Conservation (phyloP, 2,113 vertebrate genomes). For the Ondatra zibethicus region DNA sequence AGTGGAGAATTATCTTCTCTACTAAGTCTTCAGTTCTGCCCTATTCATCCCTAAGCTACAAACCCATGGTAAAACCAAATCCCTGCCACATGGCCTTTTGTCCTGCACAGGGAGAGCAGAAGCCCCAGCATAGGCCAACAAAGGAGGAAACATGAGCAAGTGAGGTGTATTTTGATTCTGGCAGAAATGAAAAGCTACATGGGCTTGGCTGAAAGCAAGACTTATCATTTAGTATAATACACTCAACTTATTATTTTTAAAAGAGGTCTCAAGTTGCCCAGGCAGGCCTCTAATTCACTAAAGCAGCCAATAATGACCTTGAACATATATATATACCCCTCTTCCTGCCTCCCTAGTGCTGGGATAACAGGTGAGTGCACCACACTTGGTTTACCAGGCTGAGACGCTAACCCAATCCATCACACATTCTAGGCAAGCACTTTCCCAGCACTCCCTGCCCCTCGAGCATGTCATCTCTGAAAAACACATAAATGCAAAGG, state of each 20-base stretch:
- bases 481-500: not conserved
- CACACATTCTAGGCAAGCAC: not conserved
- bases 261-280: not conserved
- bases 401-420: not conserved
- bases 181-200: not conserved
- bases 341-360: not conserved
- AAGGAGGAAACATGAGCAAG: not conserved
- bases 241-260: not conserved
- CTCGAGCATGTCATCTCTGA: not conserved
- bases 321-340: too few species aligned
- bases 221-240: not conserved
- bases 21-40: not conserved
- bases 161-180: not conserved
- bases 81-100: not conserved
- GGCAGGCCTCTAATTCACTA: not conserved
- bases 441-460: not conserved
- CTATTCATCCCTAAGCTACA: not conserved
- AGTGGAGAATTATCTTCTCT: not conserved
- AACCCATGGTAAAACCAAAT: not conserved
- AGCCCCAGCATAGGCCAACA: not conserved
- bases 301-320: not conserved
- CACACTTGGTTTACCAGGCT: not conserved
- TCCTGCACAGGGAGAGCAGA: not conserved
- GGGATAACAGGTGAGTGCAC: not conserved
- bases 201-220: not conserved